Conservation (phyloP, 2,888 invertebrate species). For the Himalopsyche japonica region DNA sequence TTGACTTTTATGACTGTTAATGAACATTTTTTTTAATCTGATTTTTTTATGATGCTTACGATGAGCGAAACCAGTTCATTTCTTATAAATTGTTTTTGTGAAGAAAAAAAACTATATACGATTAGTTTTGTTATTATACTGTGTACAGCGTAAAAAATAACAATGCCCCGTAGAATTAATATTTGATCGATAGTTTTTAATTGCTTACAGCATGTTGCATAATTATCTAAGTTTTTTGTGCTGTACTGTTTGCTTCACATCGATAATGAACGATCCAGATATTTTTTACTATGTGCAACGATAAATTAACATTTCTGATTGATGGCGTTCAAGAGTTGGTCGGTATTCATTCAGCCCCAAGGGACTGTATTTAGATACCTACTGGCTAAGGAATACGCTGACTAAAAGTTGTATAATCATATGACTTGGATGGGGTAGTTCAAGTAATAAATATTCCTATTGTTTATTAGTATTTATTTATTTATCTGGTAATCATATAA, state of each 20-base stretch:
- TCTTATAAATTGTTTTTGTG: too few species aligned
- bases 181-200: neutral
- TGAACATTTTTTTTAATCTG: too few species aligned
- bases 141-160: too few species aligned
- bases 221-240: neutral
- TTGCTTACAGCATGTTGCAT: neutral
- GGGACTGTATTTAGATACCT: neutral
- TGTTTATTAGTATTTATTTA: too few species aligned
- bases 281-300: neutral
- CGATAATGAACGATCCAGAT: neutral
- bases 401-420: neutral
- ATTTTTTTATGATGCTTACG: too few species aligned
- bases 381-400: neutral
- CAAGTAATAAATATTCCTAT: neutral
- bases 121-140: too few species aligned
- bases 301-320: constrained; percentile 34
- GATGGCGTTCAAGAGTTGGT: constrained; percentile 20
- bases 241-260: neutral
- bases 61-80: too few species aligned
- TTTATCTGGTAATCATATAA: too few species aligned
- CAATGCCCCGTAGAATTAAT: neutral
- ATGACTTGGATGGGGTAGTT: neutral
- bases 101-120: too few species aligned
- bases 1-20: too few species aligned
- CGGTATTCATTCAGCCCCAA: neutral